phyloP scores from a whole-genome alignment of 2,113 vertebrate genomes.

The Tautogolabrus adspersus region DNA sequence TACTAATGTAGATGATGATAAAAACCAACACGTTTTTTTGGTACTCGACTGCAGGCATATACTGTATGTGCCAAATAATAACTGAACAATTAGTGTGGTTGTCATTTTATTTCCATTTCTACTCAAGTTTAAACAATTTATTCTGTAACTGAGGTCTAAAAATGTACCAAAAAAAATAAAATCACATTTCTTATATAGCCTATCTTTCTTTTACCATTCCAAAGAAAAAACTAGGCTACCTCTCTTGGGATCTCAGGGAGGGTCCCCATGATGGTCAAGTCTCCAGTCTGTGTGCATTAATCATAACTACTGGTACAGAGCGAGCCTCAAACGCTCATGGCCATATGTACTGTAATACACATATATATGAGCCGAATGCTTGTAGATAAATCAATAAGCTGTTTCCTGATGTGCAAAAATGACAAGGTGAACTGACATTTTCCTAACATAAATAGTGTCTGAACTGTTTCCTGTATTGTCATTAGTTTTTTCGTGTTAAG shows the following conservation, averaged over 20 bases:
- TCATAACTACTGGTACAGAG: conserved; percentile 46
- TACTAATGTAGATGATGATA: too few relatives aligned
- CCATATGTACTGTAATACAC: conserved; percentile 19
- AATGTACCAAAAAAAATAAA: not conserved
- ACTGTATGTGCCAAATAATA: too few relatives aligned
- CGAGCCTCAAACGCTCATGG: not conserved
- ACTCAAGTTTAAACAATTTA: not conserved
- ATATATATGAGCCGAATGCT: too few relatives aligned
- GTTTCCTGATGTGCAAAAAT: accelerated
- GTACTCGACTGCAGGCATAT: too few relatives aligned
- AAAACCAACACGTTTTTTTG: too few relatives aligned
- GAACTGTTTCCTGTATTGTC: not conserved
- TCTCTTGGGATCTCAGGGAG: conserved; percentile 53
- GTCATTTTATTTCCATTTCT: not conserved
- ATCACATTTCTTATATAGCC: not conserved
- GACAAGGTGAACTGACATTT: not conserved
- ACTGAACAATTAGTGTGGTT: not conserved
- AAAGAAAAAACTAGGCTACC: conserved; percentile 73
- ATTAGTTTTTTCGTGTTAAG: too few relatives aligned
- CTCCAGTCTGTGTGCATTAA: conserved; percentile 67
- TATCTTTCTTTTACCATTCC: conserved; percentile 8
- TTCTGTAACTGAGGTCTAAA: not conserved
- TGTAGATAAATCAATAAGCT: not conserved
- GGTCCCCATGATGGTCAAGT: conserved; percentile 33
- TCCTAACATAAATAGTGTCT: not conserved